These are phyloP conservation scores for Drosophila heteroneura DNA, from an alignment of 2,888 invertebrate species.

Conservation along the genomic window DNA sequence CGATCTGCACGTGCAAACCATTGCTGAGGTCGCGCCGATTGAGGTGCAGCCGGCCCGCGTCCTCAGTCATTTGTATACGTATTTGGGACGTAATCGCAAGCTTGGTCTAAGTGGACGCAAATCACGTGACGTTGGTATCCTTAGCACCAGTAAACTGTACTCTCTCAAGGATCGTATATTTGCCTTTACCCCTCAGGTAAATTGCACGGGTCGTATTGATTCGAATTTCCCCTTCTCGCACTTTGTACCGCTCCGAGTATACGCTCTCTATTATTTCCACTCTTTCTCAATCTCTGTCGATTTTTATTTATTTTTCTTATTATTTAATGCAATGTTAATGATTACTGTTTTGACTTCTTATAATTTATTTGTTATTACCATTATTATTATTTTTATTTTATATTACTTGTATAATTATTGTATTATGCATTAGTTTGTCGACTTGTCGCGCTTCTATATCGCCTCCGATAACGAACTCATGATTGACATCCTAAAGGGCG, in stretches of 20 bases:
- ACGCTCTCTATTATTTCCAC: slow-evolving; percentile 5
- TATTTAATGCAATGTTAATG: slow-evolving; percentile 7
- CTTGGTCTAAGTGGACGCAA: slow-evolving; percentile 97
- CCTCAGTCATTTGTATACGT: slow-evolving; percentile 97
- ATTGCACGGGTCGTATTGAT: slow-evolving; percentile 53
- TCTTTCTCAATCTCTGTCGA: slow-evolving; percentile 7
- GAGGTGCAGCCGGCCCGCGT: slow-evolving; percentile 99
- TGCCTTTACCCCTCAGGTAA: slow-evolving; percentile 99
- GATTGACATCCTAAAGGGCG: slow-evolving; percentile 98
- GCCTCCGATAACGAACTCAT: slow-evolving; percentile 99
- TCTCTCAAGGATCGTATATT: slow-evolving; percentile 97
- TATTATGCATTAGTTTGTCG: slow-evolving; percentile 93
- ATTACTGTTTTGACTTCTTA: slow-evolving; percentile 20
- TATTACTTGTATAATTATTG: slow-evolving; percentile 54
- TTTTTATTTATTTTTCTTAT: slow-evolving; percentile 13
- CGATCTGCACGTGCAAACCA: slow-evolving; percentile 96
- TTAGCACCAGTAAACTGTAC: slow-evolving; percentile 99
- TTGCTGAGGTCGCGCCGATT: slow-evolving; percentile 96
- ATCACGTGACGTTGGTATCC: slow-evolving; percentile 97
- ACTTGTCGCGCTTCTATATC: slow-evolving; percentile 98
- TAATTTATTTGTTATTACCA: slow-evolving; percentile 41
- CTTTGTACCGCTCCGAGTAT: slow-evolving; percentile 6
- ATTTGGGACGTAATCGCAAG: slow-evolving; percentile 97
- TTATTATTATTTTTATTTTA: slow-evolving; percentile 17
- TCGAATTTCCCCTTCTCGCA: slow-evolving; percentile 7